Conservation (phyloP, 2,797 vertebrate genomes). For the Trichosurus vulpecula region DNA sequence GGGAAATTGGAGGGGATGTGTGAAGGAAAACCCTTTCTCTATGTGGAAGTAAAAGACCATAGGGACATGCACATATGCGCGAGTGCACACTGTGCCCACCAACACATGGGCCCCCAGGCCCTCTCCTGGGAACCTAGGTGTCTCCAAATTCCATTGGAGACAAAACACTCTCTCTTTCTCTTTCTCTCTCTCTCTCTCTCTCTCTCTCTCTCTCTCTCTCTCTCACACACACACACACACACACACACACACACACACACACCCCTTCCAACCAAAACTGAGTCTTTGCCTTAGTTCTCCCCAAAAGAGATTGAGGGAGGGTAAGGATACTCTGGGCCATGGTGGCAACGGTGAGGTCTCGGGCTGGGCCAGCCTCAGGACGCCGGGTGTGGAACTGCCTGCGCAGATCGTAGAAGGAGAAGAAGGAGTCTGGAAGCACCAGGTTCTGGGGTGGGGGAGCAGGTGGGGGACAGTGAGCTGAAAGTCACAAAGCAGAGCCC, state of each 20-base stretch:
- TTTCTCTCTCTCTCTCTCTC: too few species aligned
- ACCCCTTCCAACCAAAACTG: not conserved
- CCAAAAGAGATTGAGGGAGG: not conserved
- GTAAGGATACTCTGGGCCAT: conserved; percentile 96
- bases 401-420: conserved; percentile 94
- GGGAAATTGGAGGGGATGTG: conserved; percentile 39
- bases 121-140: not conserved
- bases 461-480: not conserved
- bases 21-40: conserved; percentile 34
- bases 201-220: too few species aligned
- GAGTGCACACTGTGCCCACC: not conserved
- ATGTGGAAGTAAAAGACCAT: not conserved
- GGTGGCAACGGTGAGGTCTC: conserved; percentile 89
- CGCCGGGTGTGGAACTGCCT: conserved; percentile 94
- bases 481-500: not conserved
- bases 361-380: conserved; percentile 86
- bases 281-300: not conserved
- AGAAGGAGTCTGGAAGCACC: conserved; percentile 94
- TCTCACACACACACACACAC: not conserved
- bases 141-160: not conserved
- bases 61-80: not conserved
- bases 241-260: not conserved
- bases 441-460: conserved; percentile 88
- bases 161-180: too few species aligned
- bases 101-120: not conserved